Evolutionary conservation across 2,888 invertebrate species (phyloP).

Genomic region (Sphaerophoria taeniata): DNA sequence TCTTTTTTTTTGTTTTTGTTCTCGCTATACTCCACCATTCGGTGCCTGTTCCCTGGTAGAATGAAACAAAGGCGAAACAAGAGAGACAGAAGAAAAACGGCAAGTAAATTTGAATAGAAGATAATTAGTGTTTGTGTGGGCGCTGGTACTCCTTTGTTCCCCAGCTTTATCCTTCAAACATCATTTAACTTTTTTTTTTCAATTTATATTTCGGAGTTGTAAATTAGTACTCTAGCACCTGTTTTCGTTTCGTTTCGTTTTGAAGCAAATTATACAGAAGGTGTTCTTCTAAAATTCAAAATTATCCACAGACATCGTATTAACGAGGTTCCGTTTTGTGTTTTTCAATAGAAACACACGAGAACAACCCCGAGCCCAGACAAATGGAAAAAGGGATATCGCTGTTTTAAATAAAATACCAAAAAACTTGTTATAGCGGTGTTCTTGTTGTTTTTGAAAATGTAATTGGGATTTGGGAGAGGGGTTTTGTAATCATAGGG

Average conservation of each 20-base stretch:
- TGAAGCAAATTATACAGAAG: slow-evolving; percentile 54
- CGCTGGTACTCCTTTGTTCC: slow-evolving; percentile 53
- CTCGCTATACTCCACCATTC: slow-evolving; percentile 2
- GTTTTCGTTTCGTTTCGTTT: slow-evolving; percentile 40
- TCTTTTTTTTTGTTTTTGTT: slow-evolving; percentile 13
- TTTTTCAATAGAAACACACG: slow-evolving; percentile 30
- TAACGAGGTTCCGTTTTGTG: slow-evolving; percentile 72
- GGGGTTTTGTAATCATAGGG: slow-evolving; percentile 50
- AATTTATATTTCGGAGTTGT: slow-evolving; percentile 12
- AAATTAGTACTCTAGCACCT: slow-evolving; percentile 58
- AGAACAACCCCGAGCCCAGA: background rate
- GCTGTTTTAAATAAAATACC: background rate
- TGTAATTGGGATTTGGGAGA: background rate
- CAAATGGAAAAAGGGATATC: background rate
- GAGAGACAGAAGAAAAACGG: background rate
- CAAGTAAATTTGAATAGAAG: slow-evolving; percentile 67
- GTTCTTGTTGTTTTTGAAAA: slow-evolving; percentile 2
- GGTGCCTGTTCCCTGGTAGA: background rate
- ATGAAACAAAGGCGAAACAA: background rate
- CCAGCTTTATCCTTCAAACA: slow-evolving; percentile 29
- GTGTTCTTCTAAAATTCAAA: slow-evolving; percentile 66
- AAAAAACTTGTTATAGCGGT: slow-evolving; percentile 4
- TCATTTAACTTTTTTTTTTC: slow-evolving; percentile 30
- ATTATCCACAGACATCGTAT: slow-evolving; percentile 73
- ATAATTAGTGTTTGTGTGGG: slow-evolving; percentile 72